Evolutionary conservation across 2,113 vertebrate species (phyloP), one percentile per base, ranked within the genome.

Genomic region (Dinomys branickii): DNA sequence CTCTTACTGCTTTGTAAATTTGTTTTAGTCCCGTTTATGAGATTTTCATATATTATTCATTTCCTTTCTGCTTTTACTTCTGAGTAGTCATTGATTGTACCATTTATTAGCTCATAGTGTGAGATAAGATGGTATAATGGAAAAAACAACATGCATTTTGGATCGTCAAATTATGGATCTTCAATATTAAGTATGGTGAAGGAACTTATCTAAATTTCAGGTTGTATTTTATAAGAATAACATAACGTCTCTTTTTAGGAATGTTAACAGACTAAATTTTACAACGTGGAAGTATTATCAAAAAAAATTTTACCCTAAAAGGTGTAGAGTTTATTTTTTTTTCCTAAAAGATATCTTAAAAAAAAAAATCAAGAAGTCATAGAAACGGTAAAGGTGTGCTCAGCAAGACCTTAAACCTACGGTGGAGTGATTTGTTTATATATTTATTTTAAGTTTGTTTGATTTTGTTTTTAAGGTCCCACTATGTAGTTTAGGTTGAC

Each of bases 61-160:
- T 80, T 52, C 7, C 3, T 81, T 89, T 90, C 61, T 87, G 17
- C 58, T 94, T 94, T 90, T 63, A 26, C 16, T 87, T 90, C 24
- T 83, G 44, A 90, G 63, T 78, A 83, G 90, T 84, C 61, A 85
- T 16, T 88, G 20, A 63, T 44, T 83, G 41, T 33, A 94, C 56
- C 69, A 75, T 82, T 94, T 80, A 87, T 87, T 81, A 93, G 8
- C 91, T 96, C 50, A 71, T 41, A 81, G 26, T 92, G 56, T 89
- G 56, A 77, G 52, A 69, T 52, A 84, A 84, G 10, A 73, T 67
- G 47, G n/a, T 85, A 67, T 20, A 90, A 78, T 78, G 54, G 35
- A 20, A 52, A 85, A 91, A 88, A 65, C 9, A 91, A 83, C 19
- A 50, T 44, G 58, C 33, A 35, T 35, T 83, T 91, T 94, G 75